phyloP scores from a whole-genome alignment of 2,113 vertebrate genomes.

The Gallinago jamesoni region DNA sequence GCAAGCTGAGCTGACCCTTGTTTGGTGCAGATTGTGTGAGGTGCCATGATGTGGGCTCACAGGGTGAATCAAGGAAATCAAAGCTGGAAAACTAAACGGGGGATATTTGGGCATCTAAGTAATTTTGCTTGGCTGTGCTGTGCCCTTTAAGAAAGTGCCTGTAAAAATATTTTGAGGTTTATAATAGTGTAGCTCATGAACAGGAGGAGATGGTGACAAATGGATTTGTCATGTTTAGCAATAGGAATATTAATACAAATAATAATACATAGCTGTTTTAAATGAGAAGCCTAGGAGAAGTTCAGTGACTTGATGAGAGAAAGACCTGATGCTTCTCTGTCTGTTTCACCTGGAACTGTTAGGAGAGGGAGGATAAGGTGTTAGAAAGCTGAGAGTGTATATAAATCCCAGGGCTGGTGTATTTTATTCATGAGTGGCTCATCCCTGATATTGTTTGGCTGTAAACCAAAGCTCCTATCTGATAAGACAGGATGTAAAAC shows the following conservation, averaged over 20 bases:
- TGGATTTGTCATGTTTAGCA: not conserved
- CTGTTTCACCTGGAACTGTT: not conserved
- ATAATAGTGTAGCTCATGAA: not conserved
- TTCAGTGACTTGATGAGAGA: not conserved
- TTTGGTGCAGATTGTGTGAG: not conserved
- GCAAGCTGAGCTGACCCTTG: not conserved
- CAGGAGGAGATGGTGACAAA: not conserved
- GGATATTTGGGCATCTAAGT: not conserved
- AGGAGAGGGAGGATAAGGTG: not conserved
- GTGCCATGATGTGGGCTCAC: not conserved
- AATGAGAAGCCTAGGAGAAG: not conserved
- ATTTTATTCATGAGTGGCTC: conserved; percentile 30
- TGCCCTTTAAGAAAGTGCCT: not conserved
- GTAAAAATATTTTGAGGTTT: not conserved
- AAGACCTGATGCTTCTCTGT: not conserved
- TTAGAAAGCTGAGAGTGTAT: not conserved
- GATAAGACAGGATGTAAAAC: conserved; percentile 21
- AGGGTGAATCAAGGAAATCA: not conserved
- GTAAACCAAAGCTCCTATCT: not conserved
- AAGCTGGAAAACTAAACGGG: not conserved
- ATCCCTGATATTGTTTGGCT: conserved; percentile 15
- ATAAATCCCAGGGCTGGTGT: not conserved
- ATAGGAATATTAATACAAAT: not conserved
- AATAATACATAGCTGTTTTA: not conserved
- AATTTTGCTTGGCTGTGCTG: not conserved